These are phyloP conservation scores for Erinaceus europaeus DNA, from an alignment of 2,113 vertebrate genomes.

Conservation along the genomic window DNA sequence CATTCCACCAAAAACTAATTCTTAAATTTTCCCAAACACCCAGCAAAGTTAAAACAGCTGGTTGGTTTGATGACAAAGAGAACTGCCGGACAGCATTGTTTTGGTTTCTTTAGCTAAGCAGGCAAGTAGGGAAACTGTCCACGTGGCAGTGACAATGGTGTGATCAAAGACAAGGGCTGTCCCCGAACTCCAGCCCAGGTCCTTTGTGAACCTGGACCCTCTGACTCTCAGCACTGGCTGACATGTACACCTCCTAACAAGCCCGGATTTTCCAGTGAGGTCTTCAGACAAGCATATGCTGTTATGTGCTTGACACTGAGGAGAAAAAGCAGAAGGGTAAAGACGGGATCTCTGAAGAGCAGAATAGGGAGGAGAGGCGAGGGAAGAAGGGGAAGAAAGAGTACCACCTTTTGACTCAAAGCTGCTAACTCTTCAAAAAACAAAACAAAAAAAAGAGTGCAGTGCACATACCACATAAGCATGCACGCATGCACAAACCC, in stretches of 20 bases:
- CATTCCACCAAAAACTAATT: constrained; percentile 24
- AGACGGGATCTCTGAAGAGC: background rate
- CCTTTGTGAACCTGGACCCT: background rate
- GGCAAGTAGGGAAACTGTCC: background rate
- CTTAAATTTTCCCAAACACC: constrained; percentile 15
- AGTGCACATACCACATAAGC: background rate
- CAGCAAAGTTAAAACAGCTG: constrained; percentile 48
- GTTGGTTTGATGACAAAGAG: constrained; percentile 41
- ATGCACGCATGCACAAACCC: background rate
- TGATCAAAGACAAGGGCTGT: background rate
- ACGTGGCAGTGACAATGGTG: background rate
- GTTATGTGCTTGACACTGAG: background rate
- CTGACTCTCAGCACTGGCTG: background rate
- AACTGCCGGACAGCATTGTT: constrained; percentile 2
- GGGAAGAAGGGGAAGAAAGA: background rate
- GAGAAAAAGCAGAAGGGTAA: background rate
- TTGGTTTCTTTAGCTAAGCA: constrained; percentile 14
- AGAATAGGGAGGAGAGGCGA: background rate
- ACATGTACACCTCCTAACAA: background rate
- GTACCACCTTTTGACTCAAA: background rate
- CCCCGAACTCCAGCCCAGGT: background rate
- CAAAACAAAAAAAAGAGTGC: background rate
- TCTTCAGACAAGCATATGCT: background rate
- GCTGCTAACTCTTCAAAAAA: background rate
- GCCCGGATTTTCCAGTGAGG: background rate